Conservation (phyloP, 2,888 invertebrate genomes). For the Asteroscopus sphinx region DNA sequence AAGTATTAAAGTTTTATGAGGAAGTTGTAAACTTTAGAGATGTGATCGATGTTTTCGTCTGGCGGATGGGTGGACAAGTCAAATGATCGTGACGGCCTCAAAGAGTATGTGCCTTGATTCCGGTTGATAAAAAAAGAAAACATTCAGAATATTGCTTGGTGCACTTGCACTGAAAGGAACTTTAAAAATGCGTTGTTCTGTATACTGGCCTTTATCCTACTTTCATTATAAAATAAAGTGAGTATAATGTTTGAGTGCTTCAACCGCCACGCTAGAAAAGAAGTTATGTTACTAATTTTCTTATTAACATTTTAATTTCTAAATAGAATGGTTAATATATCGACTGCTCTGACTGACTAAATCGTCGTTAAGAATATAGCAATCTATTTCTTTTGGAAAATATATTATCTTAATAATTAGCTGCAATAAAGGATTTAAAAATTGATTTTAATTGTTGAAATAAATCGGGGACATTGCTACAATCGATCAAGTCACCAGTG, state of each 20-base stretch:
- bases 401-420: too few relatives aligned
- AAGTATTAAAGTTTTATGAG: constrained; percentile 52
- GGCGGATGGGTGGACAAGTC: constrained; percentile 40
- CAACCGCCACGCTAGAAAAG: constrained; percentile 12
- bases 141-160: too few relatives aligned
- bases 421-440: too few relatives aligned
- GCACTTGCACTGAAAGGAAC: constrained; percentile 16
- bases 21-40: constrained; percentile 41
- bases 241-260: constrained; percentile 13
- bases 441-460: too few relatives aligned
- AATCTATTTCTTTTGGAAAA: too few relatives aligned
- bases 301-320: too few relatives aligned
- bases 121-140: constrained; percentile 32
- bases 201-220: constrained; percentile 2
- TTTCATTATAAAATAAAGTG: constrained; percentile 1
- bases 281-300: neutral
- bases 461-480: neutral
- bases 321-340: too few relatives aligned
- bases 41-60: constrained; percentile 35
- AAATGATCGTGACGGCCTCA: constrained; percentile 49
- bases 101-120: constrained; percentile 35
- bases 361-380: too few relatives aligned
- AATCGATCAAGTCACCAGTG: neutral
- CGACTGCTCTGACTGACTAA: too few relatives aligned
- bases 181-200: constrained; percentile 20